Evolutionary conservation across 2,888 invertebrate genomes (phyloP).

Genomic region (Crossocerus cetratus): DNA sequence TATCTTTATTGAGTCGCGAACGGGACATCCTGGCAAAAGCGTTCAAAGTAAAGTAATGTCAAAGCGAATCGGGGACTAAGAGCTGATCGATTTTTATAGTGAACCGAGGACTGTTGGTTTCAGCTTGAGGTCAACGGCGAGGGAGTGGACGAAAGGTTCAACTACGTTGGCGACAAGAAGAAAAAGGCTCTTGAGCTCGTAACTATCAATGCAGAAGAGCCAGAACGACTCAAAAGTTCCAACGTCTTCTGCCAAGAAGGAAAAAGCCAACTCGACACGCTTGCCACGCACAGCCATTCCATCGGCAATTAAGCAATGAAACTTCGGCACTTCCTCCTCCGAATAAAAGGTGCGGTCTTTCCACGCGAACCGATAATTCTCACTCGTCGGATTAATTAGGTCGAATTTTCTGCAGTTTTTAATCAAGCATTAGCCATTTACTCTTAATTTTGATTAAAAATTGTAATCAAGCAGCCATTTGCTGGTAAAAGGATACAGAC

Average conservation of each 20-base stretch:
- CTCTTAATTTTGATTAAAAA: background rate
- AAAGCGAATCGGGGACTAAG: background rate
- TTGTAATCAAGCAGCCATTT: background rate
- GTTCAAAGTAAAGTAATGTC: background rate
- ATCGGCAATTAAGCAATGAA: conserved; percentile 80
- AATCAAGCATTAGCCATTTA: background rate
- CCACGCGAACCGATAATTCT: conserved; percentile 81
- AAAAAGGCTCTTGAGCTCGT: conserved; percentile 79
- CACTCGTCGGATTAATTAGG: conserved; percentile 83
- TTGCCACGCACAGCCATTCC: conserved; percentile 82
- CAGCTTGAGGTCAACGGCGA: conserved; percentile 80
- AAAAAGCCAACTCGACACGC: conserved; percentile 81
- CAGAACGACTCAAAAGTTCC: conserved; percentile 84
- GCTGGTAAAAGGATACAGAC: conserved; percentile 62
- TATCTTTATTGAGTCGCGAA: conserved; percentile 76
- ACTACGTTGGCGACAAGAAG: conserved; percentile 82
- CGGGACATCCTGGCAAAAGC: conserved; percentile 68
- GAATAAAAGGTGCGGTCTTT: conserved; percentile 78
- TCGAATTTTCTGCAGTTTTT: conserved; percentile 79
- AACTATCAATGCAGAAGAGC: conserved; percentile 81
- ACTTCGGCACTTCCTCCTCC: conserved; percentile 72
- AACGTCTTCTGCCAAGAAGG: conserved; percentile 81
- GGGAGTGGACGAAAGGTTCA: conserved; percentile 82
- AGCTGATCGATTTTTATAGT: background rate
- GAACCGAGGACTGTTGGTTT: conserved; percentile 81